Evolutionary conservation across 2,797 vertebrate species (phyloP), one percentile per base, ranked within the genome.

Genomic region (Steatocranus sp.): DNA sequence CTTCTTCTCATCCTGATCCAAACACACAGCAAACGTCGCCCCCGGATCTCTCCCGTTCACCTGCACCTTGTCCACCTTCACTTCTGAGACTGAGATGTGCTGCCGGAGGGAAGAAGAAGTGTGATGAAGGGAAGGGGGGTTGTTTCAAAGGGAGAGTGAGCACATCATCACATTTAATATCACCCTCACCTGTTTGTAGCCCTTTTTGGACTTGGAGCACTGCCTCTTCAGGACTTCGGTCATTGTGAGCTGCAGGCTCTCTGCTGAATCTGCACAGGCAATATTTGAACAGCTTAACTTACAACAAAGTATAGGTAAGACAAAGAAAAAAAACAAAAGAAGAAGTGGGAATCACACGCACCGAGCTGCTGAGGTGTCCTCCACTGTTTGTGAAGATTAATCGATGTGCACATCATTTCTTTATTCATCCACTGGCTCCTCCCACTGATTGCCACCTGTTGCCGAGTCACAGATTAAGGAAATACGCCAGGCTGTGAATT

Each of bases 1-100:
- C 89, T 98, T 99, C 91, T 97, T 97, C 88, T 99, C 97, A 6
- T 99, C 98, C 93, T 99, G 98, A 93, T 99, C 98, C 87, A 99
- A 94, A 91, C 98, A 99, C 83, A 99, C 97, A 0, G 97, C 97
- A 0, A 99, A 99, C 1, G 97, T 97, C 3, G 96, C 96, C 85
- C 94, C 95, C 1, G 86, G 87, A 5, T 94, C 91, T 6, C 94
- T 95, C 1, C 80, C 27, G 0, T 92, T 93, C 81, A 99, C 97
- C 91, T 97, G 96, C 20, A 97, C 96, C 85, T 96, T 97, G 93
- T 99, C 96, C 89, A 98, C 97, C 88, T 98, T 99, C 84, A 97
- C 95, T 88, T 97, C 96, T 3, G 97, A 97, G 6, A 95, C 93
- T 0, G 95, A 97, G 86, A 99, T 96, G 93, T 98, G 96, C 95